Evolutionary conservation across 1,140 invertebrate genomes (phyloP).

Genomic region (Zaprionus vittiger): DNA sequence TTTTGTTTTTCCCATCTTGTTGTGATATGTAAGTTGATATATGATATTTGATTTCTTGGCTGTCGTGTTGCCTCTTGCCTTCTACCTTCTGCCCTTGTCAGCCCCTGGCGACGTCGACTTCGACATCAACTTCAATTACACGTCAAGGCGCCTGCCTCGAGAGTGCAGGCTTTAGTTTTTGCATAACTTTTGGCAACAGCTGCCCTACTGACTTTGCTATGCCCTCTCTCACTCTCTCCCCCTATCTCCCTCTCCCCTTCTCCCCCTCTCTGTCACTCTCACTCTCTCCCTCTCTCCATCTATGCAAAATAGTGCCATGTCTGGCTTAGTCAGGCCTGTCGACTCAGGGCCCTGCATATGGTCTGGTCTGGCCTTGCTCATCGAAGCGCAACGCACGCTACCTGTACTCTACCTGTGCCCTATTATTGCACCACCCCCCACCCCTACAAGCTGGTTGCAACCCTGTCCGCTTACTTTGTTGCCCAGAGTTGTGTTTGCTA

Average conservation of each 20-base stretch:
- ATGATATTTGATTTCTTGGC: conserved; percentile 78
- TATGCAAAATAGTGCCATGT: conserved; percentile 59
- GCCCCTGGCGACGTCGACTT: background rate
- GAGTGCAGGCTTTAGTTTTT: conserved; percentile 1
- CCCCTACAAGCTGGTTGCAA: background rate
- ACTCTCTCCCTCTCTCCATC: background rate
- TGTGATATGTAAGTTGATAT: conserved; percentile 82
- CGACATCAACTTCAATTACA: conserved; percentile 65
- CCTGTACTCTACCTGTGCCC: conserved; percentile 4
- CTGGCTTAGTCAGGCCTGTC: conserved; percentile 35
- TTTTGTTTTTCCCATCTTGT: conserved; percentile 72
- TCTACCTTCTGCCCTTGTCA: conserved; percentile 10
- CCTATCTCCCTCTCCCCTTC: background rate
- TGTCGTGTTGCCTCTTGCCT: conserved; percentile 11
- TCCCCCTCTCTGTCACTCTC: background rate
- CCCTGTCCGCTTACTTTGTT: background rate
- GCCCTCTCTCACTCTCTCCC: background rate
- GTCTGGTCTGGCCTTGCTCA: background rate
- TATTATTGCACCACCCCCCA: background rate
- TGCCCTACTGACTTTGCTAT: conserved; percentile 26
- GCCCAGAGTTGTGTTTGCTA: background rate
- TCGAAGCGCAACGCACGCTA: conserved; percentile 58
- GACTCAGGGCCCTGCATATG: conserved; percentile 30
- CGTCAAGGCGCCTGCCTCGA: conserved; percentile 5
- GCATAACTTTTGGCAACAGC: conserved; percentile 56